Conservation (phyloP, 2,888 invertebrate genomes). For the Synanthedon andrenaeformis region DNA sequence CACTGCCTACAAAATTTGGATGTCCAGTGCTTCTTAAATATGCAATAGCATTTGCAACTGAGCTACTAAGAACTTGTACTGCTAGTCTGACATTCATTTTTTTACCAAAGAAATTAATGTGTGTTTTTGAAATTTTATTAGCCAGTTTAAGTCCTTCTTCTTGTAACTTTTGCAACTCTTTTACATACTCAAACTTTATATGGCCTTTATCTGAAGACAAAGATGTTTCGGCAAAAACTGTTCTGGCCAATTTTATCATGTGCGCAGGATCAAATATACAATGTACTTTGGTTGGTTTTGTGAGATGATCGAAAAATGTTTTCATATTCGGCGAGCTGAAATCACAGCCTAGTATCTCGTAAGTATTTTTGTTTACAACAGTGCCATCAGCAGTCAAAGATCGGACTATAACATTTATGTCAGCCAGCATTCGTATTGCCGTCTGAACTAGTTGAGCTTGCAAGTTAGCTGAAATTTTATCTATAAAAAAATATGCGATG, state of each 20-base stretch:
- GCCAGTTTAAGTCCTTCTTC: conserved; percentile 1
- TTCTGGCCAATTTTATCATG: too few relatives aligned
- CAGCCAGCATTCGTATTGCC: conserved; percentile 6
- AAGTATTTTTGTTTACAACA: conserved; percentile 4
- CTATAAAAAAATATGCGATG: conserved; percentile 14
- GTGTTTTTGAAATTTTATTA: not conserved
- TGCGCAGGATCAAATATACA: conserved; percentile 8
- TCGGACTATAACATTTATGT: conserved; percentile 8
- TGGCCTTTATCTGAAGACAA: too few relatives aligned
- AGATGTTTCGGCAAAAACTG: too few relatives aligned
- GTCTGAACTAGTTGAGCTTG: conserved; percentile 7
- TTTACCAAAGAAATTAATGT: not conserved
- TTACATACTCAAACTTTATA: not conserved
- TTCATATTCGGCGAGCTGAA: conserved; percentile 1
- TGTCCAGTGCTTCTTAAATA: too few relatives aligned
- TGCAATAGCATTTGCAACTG: too few relatives aligned
- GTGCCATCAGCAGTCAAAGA: conserved; percentile 8
- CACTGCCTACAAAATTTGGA: too few relatives aligned
- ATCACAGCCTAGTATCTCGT: conserved; percentile 2
- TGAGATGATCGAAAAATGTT: conserved; percentile 8
- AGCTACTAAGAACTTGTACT: too few relatives aligned
- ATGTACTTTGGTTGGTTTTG: conserved; percentile 2
- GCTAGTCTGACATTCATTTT: too few relatives aligned
- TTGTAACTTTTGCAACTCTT: too few relatives aligned
- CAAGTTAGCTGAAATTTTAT: conserved; percentile 7